Percentiles rank a stretch among this genome's conserved stretches.
These are phyloP conservation scores for Hyles lineata DNA, from an alignment of 2,888 invertebrate species.

Conservation along the genomic window DNA sequence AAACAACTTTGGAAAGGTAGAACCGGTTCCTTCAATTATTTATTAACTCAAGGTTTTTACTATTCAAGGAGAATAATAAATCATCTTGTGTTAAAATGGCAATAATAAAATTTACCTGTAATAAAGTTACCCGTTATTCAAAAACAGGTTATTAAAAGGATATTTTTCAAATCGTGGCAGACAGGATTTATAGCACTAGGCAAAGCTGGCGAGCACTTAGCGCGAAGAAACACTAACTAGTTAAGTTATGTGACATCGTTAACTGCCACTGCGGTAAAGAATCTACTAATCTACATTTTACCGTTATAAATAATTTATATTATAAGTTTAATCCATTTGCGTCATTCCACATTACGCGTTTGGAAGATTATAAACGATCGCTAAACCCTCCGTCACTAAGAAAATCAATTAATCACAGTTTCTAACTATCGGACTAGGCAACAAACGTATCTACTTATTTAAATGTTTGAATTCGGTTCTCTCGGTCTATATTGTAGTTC, in stretches of 20 bases:
- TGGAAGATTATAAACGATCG: conserved; percentile 16
- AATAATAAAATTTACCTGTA: not conserved
- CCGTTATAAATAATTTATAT: conserved; percentile 20
- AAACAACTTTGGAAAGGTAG: not conserved
- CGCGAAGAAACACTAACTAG: conserved; percentile 39
- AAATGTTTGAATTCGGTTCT: conserved; percentile 23
- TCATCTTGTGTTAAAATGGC: not conserved
- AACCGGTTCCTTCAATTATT: not conserved
- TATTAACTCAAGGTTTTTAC: not conserved
- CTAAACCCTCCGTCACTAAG: conserved; percentile 29
- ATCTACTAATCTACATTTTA: conserved; percentile 4
- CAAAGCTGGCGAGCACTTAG: conserved; percentile 39
- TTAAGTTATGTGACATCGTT: conserved; percentile 31
- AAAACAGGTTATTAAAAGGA: not conserved
- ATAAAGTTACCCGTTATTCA: not conserved
- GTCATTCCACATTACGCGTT: conserved; percentile 24
- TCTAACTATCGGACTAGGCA: conserved; percentile 15
- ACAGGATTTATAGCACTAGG: not conserved
- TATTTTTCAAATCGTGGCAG: not conserved
- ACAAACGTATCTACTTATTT: conserved; percentile 18
- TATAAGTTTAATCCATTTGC: conserved; percentile 2
- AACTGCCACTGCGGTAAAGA: conserved; percentile 30
- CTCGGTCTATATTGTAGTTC: not conserved
- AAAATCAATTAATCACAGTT: conserved; percentile 30
- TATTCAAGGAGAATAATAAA: not conserved